A percentile compares a stretch with the other conserved stretches of the same genome.
Conservation (phyloP, 2,888 invertebrate genomes). For the Exocentrus adspersus region DNA sequence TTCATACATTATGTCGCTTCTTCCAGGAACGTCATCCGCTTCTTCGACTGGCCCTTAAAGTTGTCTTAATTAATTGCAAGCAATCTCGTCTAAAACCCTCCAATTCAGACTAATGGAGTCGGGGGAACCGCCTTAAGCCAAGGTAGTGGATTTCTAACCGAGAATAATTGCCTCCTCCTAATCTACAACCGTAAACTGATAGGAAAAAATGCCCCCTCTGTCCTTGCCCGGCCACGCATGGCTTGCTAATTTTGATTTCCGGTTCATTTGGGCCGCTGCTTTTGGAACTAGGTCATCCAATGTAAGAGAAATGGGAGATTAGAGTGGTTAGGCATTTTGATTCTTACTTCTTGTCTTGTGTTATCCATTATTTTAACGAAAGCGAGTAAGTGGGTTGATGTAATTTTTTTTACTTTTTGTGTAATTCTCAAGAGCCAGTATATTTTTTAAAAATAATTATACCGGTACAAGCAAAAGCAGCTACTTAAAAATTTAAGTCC, state of each 20-base stretch:
- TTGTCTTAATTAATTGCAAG: slow-evolving; percentile 8
- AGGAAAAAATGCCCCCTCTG: background rate
- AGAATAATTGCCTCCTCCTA: slow-evolving; percentile 2
- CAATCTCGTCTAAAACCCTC: slow-evolving; percentile 1
- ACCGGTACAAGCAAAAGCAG: too few species aligned
- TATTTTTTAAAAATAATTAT: too few species aligned
- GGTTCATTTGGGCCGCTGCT: background rate
- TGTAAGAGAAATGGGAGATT: too few species aligned
- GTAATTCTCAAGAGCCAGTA: too few species aligned
- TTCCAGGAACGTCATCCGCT: background rate
- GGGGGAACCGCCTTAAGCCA: slow-evolving; percentile 1
- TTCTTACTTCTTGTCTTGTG: too few species aligned
- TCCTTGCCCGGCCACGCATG: background rate
- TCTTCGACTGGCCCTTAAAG: background rate
- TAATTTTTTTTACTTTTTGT: too few species aligned
- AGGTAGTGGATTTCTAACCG: slow-evolving; percentile 9
- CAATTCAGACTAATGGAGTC: slow-evolving; percentile 8
- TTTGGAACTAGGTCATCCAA: background rate
- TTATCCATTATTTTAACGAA: too few species aligned
- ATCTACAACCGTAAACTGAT: slow-evolving; percentile 3
- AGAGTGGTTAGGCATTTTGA: background rate
- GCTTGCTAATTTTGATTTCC: slow-evolving; percentile 1
- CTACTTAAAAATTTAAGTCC: too few species aligned
- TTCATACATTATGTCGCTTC: too few species aligned
- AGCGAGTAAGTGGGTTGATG: too few species aligned